These are phyloP conservation scores for Sphenodon punctatus DNA, from an alignment of 2,797 vertebrate genomes.

Conservation along the genomic window DNA sequence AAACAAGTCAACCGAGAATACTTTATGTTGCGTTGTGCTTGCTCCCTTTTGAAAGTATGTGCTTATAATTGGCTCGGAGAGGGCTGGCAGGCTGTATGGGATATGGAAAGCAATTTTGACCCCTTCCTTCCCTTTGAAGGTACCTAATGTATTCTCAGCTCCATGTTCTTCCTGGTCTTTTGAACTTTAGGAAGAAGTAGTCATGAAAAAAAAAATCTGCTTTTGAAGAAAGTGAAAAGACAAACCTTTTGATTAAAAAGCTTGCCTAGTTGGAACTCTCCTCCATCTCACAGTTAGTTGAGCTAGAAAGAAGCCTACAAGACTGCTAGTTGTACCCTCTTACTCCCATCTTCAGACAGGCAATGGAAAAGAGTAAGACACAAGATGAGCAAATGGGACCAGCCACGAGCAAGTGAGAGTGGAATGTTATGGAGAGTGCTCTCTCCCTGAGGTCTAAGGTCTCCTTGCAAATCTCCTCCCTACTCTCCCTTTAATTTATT, in stretches of 20 bases:
- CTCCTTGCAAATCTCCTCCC: background rate
- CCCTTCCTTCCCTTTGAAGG: conserved; percentile 46
- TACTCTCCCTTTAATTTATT: background rate
- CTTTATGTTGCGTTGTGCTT: background rate
- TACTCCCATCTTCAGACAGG: background rate
- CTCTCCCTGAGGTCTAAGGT: background rate
- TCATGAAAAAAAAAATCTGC: background rate
- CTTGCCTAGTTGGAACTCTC: background rate
- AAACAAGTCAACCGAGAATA: conserved; percentile 10
- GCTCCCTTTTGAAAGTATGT: background rate
- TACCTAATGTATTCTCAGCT: background rate
- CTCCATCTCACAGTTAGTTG: background rate
- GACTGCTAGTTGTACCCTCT: background rate
- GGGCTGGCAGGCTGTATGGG: background rate
- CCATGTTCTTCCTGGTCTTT: background rate
- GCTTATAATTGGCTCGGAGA: background rate
- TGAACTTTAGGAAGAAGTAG: conserved; percentile 13
- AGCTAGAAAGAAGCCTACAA: background rate
- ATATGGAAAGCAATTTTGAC: background rate
- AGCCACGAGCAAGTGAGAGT: background rate
- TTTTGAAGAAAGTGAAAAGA: conserved; percentile 36
- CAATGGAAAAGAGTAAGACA: too few relatives aligned
- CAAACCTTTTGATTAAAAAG: conserved; percentile 5
- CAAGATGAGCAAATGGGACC: background rate
- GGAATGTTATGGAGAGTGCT: background rate